Evolutionary conservation across 2,797 vertebrate species (phyloP), one percentile per base, ranked within the genome.

Genomic region (Orestias chungarensis): DNA sequence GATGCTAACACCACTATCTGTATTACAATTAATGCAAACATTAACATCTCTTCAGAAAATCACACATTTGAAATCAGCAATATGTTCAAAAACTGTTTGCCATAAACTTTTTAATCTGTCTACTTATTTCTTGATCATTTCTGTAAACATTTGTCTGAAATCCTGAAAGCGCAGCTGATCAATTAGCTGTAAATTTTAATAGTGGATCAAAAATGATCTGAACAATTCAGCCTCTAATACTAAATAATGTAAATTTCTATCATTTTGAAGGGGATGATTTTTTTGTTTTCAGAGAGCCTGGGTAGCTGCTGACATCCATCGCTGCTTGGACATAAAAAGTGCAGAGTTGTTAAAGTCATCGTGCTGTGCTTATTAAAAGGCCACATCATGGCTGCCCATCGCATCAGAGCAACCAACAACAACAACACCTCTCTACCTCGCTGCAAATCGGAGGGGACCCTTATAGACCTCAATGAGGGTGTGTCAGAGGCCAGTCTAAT

Each of bases 391-490:
- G 98, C 98, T 0, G 97, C 98, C 6, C 97, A 99, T 91, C 94
- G 97, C 75, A 99, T 99, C 90, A 95, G 97, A 75, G 93, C 96
- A 50, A 96, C 95, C 89, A 96, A 92, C 89, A 96, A 92, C 49
- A 96, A 93, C 70, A 96, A 91, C 3, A 61, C 83, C 44, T 95
- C 92, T 15, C 95, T 99, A 25, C 97, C 97, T 0, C 96, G 98
- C 33, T 99, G 98, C 95, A 96, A 92, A 89, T 99, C 98, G 0
- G 98, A 99, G 89, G 98, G 98, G 38, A 96, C 97, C 0, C 95
- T 99, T 62, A 97, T 99, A 6, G 98, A 99, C 82, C 93, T 97
- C 73, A 89, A 93, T 0, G 96, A 97, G 1, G 94, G 94, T 27
- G 93, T 96, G 11, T 91, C 96, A 0, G 97, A 99, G 73, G 91